Conservation (phyloP, 1,140 invertebrate species). For the Cydia strobilella region DNA sequence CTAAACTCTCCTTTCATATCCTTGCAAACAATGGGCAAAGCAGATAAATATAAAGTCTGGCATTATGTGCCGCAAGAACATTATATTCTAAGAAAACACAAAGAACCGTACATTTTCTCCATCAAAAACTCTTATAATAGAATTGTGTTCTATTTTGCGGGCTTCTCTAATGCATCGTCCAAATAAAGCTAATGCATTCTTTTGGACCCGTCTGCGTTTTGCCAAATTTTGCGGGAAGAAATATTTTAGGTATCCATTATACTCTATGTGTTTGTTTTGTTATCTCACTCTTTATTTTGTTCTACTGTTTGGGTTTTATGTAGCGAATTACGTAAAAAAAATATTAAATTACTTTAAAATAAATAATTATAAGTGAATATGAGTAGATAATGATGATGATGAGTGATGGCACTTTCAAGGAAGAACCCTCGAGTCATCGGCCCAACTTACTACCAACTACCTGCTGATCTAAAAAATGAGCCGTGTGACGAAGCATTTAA, state of each 20-base stretch:
- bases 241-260: constrained; percentile 21
- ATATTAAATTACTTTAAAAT: too few relatives aligned
- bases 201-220: constrained; percentile 19
- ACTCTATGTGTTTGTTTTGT: neutral
- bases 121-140: constrained; percentile 31
- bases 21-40: constrained; percentile 21
- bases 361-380: too few relatives aligned
- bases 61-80: constrained; percentile 24
- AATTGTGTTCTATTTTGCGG: constrained; percentile 32
- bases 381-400: too few relatives aligned
- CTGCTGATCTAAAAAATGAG: too few relatives aligned
- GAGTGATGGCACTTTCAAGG: too few relatives aligned
- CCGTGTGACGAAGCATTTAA: too few relatives aligned
- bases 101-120: constrained; percentile 23
- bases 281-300: neutral
- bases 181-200: constrained; percentile 24
- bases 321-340: neutral
- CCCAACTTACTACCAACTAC: too few relatives aligned
- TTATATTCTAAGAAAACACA: constrained; percentile 31
- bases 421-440: too few relatives aligned
- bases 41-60: constrained; percentile 28
- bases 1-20: constrained; percentile 22
- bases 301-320: neutral
- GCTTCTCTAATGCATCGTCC: constrained; percentile 20
- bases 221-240: constrained; percentile 12